Base-by-base conservation (phyloP, 92 coral and sea anemone species). In the Actinostola sp. region DNA sequence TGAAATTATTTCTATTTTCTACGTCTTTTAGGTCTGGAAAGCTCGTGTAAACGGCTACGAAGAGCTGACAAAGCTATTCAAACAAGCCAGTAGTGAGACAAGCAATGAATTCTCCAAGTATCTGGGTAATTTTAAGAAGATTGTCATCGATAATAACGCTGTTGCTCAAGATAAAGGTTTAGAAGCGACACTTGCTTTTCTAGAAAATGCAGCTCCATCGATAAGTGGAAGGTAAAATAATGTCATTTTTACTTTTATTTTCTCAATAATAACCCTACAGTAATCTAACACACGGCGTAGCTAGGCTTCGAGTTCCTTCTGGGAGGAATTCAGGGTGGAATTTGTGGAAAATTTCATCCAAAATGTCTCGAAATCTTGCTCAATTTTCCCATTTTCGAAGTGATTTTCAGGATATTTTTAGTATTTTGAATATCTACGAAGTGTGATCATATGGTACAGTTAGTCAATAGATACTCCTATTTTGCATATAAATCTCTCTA, bases 141-240 rank as follows among this genome's bases (percentile, higher is more conserved):
- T 95, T 70, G 99, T 95, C 12, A 44, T 95, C 61, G 99, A 95
- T 70, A 95, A 74, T 32, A 95, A 95, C 27, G 99, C 99, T 0
- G 97, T 95, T 52, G 99, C 99, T 3, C 99, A 95, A 46, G 99
- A 95, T 44, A 95, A 95, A 63, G 99, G 99, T 1, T 73, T 95
- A 0, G 99, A 95, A 26, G 98, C 97, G 28, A 87, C 83, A 15
- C 73, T 95, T 26, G 83, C 99, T 1, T 95, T 95, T 71, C 78
- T 95, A 9, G 92, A 92, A 61, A 85, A 82, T 51, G 99, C 99
- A 15, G 84, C 99, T 12, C 96, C 99, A 11, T 70, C 97, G 19
- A 86, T 92, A 49, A 92, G 97, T 58, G 99, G 99, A 54, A 95
- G 92, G 99, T 95, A 79, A 57, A 38, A 28, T 57, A 79, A 44